phyloP scores from a whole-genome alignment of 2,113 vertebrate genomes.

The Lampris incognitus region DNA sequence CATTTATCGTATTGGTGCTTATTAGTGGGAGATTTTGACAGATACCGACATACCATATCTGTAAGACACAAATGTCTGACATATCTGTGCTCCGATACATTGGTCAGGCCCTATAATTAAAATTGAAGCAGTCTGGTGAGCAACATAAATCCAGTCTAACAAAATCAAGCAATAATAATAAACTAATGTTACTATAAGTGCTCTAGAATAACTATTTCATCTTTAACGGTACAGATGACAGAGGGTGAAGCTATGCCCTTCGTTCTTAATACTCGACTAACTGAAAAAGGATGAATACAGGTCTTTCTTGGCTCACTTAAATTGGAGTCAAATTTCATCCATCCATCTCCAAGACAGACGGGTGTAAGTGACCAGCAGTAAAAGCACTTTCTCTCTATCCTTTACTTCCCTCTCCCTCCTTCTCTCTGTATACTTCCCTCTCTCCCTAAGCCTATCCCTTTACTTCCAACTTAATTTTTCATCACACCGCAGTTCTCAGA shows the following conservation, averaged over 20 bases:
- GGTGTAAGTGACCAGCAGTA: constrained; percentile 62
- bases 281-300: constrained; percentile 30
- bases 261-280: constrained; percentile 12
- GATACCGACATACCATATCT: too few relatives aligned
- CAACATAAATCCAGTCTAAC: constrained; percentile 18
- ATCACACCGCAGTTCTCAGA: constrained; percentile 49
- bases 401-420: constrained; percentile 1
- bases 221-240: neutral
- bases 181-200: constrained; percentile 8
- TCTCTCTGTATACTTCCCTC: neutral
- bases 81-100: too few relatives aligned
- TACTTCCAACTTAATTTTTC: constrained; percentile 61
- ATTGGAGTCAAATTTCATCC: constrained; percentile 58
- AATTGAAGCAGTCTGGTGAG: constrained; percentile 5
- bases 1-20: too few relatives aligned
- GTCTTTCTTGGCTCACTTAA: constrained; percentile 40
- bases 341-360: constrained; percentile 64
- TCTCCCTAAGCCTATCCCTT: constrained; percentile 19
- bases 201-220: constrained; percentile 21
- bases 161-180: constrained; percentile 22
- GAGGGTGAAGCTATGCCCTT: constrained; percentile 8
- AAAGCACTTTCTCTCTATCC: constrained; percentile 51
- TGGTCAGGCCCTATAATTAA: neutral
- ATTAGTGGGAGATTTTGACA: too few relatives aligned
- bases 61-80: too few relatives aligned